Percentiles rank a stretch among this genome's conserved stretches.
phyloP scores from a whole-genome alignment of 2,888 invertebrate genomes.

The Neelides folsomi region DNA sequence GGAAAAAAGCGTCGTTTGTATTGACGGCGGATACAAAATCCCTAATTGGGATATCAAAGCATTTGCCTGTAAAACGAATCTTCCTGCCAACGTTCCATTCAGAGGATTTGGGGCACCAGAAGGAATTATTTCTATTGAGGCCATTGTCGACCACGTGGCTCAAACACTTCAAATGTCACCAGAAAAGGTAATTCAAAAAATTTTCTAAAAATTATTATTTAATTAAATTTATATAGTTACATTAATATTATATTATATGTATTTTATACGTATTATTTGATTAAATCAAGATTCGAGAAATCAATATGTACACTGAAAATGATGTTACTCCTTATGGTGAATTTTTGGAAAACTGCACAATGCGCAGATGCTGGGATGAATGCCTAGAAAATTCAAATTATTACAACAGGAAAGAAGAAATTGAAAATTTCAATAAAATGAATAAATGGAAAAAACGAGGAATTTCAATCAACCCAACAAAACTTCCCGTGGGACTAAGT shows the following conservation, averaged over 20 bases:
- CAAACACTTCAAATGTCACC: constrained; percentile 51
- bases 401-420: constrained; percentile 42
- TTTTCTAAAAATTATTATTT: too few species aligned
- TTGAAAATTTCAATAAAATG: constrained; percentile 64
- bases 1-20: constrained; percentile 68
- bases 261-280: too few species aligned
- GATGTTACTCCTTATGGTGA: constrained; percentile 66
- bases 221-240: background rate
- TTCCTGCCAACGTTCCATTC: constrained; percentile 85
- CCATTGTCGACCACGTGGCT: constrained; percentile 62
- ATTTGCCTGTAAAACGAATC: constrained; percentile 70
- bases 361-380: constrained; percentile 64
- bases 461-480: constrained; percentile 64
- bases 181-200: constrained; percentile 45
- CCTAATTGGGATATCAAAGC: constrained; percentile 18
- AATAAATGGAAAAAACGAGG: constrained; percentile 80
- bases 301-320: constrained; percentile 70
- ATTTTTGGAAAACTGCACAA: constrained; percentile 54
- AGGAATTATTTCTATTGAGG: constrained; percentile 73
- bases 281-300: constrained; percentile 45
- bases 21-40: constrained; percentile 63
- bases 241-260: too few species aligned
- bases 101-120: constrained; percentile 85
- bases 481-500: constrained; percentile 71
- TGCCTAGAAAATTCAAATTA: constrained; percentile 56